Evolutionary conservation across 2,888 invertebrate species (phyloP), one percentile per base, ranked within the genome.

Genomic region (Pterostichus niger): DNA sequence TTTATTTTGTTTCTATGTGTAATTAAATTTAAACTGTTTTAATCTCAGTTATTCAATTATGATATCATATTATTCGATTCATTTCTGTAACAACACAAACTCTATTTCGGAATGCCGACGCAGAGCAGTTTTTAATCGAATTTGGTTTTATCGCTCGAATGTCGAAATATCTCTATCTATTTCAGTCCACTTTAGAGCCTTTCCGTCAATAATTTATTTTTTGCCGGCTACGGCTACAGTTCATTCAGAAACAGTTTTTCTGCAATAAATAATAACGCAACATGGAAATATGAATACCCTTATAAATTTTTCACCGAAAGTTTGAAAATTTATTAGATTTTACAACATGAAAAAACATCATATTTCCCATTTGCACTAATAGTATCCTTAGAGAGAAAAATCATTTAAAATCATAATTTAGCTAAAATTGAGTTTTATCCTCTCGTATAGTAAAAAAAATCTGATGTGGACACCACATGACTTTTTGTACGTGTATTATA

Each of bases 121-220:
- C 44, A 44, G 40, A 9, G 15, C 17, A 17, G 6, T 46, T 71
- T 56, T 44, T 71, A 71, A 71, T 71, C 46, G 17, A 15, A 71
- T 71, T 33, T 4, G 9, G 64, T 64, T 71, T 71, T 17, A 71
- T 40, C 68, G 4, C 4, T 44, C 44, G 11, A 2, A 71, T 71
- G 13, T 40, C 44, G 40, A 44, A 71, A 71, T 40, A 71, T 71
- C n/a, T 35, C 64, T 64, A 61, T 61, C 44, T 15, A 71, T 71
- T 17, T 71, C 68, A 44, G 40, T 71, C 17, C 68, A 17, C 68
- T 71, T 40, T 71, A 10, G 40, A 44, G 17, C 40, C 46, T 71
- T 71, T 71, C 44, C 17, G 44, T 71, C 44, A 71, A 71, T 46
- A 71, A 71, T 71, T 44, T 44, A 71, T 33, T 13, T 33, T 61